Percentiles rank a stretch among this genome's conserved stretches.
Conservation (phyloP, 2,888 invertebrate species). For the Boloria euphrosyne region DNA sequence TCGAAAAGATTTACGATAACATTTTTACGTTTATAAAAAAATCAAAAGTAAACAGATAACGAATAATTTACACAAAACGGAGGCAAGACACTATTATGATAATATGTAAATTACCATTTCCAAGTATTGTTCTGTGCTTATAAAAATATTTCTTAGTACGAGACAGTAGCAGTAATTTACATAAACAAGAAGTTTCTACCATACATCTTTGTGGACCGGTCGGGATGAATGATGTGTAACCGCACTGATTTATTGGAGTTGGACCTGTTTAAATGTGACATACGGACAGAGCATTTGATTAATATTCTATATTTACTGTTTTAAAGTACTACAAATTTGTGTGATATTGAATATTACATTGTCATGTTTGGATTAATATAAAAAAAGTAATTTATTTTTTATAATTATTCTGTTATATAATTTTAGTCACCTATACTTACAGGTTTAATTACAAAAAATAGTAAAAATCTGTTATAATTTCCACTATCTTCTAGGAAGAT, state of each 20-base stretch:
- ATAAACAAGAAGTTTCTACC: conserved; percentile 46
- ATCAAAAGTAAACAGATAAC: background rate
- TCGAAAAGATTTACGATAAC: too few species aligned
- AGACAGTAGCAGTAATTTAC: conserved; percentile 41
- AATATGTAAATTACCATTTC: background rate
- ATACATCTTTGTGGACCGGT: conserved; percentile 46
- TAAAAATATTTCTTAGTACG: conserved; percentile 7
- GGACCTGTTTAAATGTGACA: conserved; percentile 47
- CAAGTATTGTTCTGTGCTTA: background rate
- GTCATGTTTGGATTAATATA: too few species aligned
- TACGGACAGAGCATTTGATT: conserved; percentile 28
- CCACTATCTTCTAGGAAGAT: too few species aligned
- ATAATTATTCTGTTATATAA: too few species aligned
- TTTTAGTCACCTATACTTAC: too few species aligned
- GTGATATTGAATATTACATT: background rate
- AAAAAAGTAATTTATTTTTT: too few species aligned
- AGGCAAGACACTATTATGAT: too few species aligned
- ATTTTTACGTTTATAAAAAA: too few species aligned
- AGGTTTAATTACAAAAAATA: too few species aligned
- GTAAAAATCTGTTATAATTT: too few species aligned
- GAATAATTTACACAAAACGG: too few species aligned
- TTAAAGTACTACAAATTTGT: background rate
- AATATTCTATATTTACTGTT: conserved; percentile 8
- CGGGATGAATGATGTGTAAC: conserved; percentile 59
- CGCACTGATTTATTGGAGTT: conserved; percentile 62